A percentile compares a stretch with the other conserved stretches of the same genome.
Evolutionary conservation across 1,140 invertebrate genomes (phyloP).

Genomic region (Spodoptera frugiperda): DNA sequence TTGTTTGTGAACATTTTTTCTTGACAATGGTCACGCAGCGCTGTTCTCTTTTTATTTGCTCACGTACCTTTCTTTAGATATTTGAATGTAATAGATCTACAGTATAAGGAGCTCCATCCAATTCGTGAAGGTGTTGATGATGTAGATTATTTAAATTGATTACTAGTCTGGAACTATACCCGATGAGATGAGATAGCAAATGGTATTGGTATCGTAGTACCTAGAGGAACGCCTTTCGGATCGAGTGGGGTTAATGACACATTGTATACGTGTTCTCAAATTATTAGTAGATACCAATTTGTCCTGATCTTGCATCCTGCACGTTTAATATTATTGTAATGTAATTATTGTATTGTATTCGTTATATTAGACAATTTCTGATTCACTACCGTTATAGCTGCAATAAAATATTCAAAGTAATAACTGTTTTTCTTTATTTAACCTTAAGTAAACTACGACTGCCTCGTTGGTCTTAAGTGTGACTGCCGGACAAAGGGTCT

Average conservation of each 20-base stretch:
- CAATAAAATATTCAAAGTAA: conserved; percentile 39
- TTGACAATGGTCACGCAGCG: conserved; percentile 5
- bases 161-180: too few relatives aligned
- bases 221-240: too few relatives aligned
- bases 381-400: conserved; percentile 24
- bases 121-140: too few relatives aligned
- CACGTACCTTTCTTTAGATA: neutral
- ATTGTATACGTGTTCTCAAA: conserved; percentile 5
- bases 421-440: neutral
- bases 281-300: neutral
- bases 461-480: too few relatives aligned
- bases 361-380: conserved; percentile 30
- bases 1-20: conserved; percentile 1
- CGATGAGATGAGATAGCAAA: too few relatives aligned
- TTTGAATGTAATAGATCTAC: neutral
- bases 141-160: too few relatives aligned
- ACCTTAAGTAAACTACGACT: too few relatives aligned
- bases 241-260: too few relatives aligned
- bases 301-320: conserved; percentile 20
- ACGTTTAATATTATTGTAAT: conserved; percentile 3
- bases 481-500: too few relatives aligned
- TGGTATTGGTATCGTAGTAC: too few relatives aligned
- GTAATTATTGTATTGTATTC: conserved; percentile 40
- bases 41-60: neutral
- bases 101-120: too few relatives aligned